Evolutionary conservation across 1,140 invertebrate genomes (phyloP).

Genomic region (Pygmarrhopalites habei): DNA sequence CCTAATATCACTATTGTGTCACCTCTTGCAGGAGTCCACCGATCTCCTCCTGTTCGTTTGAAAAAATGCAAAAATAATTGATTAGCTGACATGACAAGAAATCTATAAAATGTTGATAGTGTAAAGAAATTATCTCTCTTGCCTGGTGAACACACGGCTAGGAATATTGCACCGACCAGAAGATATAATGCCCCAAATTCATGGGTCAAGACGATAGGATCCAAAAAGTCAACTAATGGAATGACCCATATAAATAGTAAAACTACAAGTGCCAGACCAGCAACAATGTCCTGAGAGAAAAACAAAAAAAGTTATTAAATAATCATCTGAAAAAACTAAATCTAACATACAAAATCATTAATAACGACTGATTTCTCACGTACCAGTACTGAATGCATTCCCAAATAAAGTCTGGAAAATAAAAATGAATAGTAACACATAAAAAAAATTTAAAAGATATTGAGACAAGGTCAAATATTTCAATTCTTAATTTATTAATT

Average conservation of each 20-base stretch:
- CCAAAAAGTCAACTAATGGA: conserved; percentile 64
- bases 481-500: too few relatives aligned
- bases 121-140: too few relatives aligned
- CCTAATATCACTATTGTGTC: conserved; percentile 78
- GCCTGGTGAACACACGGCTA: conserved; percentile 64
- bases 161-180: conserved; percentile 54
- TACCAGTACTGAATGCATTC: conserved; percentile 83
- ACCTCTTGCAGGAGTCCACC: conserved; percentile 76
- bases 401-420: conserved; percentile 82
- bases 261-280: conserved; percentile 60
- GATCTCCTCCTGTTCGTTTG: conserved; percentile 63
- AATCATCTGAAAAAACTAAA: too few relatives aligned
- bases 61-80: too few relatives aligned
- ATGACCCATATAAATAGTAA: conserved; percentile 61
- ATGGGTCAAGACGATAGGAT: conserved; percentile 62
- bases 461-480: too few relatives aligned
- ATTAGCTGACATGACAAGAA: too few relatives aligned
- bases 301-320: too few relatives aligned
- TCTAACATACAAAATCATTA: too few relatives aligned
- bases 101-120: too few relatives aligned
- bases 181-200: conserved; percentile 59
- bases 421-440: too few relatives aligned
- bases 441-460: too few relatives aligned
- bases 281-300: conserved; percentile 62
- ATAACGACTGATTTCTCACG: too few relatives aligned